Conservation (phyloP, 2,113 vertebrate species). For the Falcunculus frontatus region DNA sequence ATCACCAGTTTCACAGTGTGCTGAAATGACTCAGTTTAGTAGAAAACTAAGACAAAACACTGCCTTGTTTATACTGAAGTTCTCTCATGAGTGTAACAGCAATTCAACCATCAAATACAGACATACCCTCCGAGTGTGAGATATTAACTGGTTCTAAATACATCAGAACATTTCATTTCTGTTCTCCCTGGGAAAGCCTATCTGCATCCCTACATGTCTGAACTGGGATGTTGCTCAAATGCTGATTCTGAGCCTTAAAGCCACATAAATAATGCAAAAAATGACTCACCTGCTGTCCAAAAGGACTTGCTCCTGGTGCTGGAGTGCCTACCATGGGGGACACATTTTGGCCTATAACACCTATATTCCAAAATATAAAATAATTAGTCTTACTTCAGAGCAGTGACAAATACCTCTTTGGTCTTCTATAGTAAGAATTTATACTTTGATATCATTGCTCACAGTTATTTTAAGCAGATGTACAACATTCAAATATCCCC, state of each 20-base stretch:
- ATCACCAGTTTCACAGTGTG: neutral
- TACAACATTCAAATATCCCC: neutral
- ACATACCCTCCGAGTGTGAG: neutral
- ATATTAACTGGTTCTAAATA: neutral
- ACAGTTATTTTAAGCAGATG: neutral
- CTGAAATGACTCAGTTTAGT: neutral
- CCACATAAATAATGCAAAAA: neutral
- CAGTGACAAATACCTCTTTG: neutral
- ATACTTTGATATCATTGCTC: neutral
- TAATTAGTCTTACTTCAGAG: slow-evolving; percentile 55
- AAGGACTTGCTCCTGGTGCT: slow-evolving; percentile 78
- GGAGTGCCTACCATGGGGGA: slow-evolving; percentile 82
- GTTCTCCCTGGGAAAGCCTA: neutral
- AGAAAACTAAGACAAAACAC: neutral
- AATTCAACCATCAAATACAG: neutral
- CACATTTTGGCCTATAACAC: slow-evolving; percentile 89
- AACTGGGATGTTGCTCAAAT: neutral
- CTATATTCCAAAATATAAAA: slow-evolving; percentile 77
- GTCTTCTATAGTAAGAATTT: neutral
- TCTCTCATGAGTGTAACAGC: neutral
- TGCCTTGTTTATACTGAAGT: neutral
- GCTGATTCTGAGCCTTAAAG: neutral
- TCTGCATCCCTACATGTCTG: neutral
- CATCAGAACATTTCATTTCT: neutral
- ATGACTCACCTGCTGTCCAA: slow-evolving; percentile 87